Evolutionary conservation across 1,140 invertebrate species (phyloP).

Genomic region (Drosophila albomicans): DNA sequence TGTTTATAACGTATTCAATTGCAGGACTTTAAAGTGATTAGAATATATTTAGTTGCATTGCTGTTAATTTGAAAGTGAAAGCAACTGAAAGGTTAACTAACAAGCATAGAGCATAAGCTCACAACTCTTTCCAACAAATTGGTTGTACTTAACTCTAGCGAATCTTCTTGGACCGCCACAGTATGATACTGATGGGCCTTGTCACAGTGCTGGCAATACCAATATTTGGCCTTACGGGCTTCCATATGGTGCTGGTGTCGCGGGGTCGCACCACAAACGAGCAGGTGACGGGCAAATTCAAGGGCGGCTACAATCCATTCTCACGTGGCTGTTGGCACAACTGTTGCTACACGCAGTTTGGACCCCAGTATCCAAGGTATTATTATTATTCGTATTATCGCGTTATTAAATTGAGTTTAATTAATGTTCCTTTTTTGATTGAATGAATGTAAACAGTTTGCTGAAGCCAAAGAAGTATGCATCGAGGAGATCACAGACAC

Average conservation of each 20-base stretch:
- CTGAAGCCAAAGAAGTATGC: slow-evolving; percentile 86
- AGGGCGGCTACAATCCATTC: slow-evolving; percentile 98
- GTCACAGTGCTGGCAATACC: slow-evolving; percentile 97
- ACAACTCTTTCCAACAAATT: background rate
- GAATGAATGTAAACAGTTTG: slow-evolving; percentile 72
- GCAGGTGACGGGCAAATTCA: slow-evolving; percentile 99
- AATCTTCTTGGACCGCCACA: slow-evolving; percentile 76
- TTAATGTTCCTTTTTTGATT: slow-evolving; percentile 12
- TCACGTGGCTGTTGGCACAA: slow-evolving; percentile 96
- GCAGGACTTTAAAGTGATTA: too few species aligned
- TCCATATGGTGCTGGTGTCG: slow-evolving; percentile 98
- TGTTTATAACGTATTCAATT: too few species aligned
- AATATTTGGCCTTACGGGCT: slow-evolving; percentile 98
- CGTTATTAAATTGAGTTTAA: background rate
- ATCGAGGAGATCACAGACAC: slow-evolving; percentile 80
- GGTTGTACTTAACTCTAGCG: slow-evolving; percentile 85
- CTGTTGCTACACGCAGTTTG: slow-evolving; percentile 97
- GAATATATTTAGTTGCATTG: too few species aligned
- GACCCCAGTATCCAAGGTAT: slow-evolving; percentile 98
- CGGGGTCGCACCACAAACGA: slow-evolving; percentile 99
- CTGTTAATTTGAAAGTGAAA: too few species aligned
- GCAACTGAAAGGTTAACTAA: background rate
- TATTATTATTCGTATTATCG: background rate
- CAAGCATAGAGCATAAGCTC: background rate
- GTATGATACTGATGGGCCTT: slow-evolving; percentile 96